Evolutionary conservation across 2,113 vertebrate genomes (phyloP).

Genomic region (Oryzias melastigma): DNA sequence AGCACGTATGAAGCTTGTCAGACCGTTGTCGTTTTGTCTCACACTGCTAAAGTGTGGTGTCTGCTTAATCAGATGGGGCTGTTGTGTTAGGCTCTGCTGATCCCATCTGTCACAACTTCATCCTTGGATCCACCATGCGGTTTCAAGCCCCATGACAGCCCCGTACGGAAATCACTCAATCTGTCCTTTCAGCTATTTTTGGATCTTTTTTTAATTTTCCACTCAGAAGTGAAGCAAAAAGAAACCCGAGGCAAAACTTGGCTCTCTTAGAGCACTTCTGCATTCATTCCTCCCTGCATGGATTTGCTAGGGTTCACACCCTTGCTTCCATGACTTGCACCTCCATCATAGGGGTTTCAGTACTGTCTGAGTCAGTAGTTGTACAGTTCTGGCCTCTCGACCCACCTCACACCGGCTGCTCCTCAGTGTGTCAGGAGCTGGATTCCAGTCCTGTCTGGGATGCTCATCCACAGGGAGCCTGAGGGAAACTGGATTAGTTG

Average conservation of each 20-base stretch:
- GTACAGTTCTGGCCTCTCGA: conserved; percentile 33
- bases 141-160: conserved; percentile 48
- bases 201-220: conserved; percentile 32
- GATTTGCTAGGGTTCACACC: not conserved
- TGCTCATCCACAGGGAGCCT: conserved; percentile 36
- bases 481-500: conserved; percentile 62
- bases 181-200: conserved; percentile 62
- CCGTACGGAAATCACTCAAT: conserved; percentile 64
- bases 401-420: conserved; percentile 10
- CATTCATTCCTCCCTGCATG: not conserved
- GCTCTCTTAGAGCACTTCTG: conserved; percentile 2
- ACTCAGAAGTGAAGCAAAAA: conserved; percentile 2
- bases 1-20: too few relatives aligned
- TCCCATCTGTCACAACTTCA: conserved; percentile 69
- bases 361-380: conserved; percentile 26
- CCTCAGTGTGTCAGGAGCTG: conserved; percentile 24
- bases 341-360: conserved; percentile 33
- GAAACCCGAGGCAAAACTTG: not conserved
- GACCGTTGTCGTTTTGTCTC: conserved; percentile 24
- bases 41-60: conserved; percentile 18
- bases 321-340: conserved; percentile 11
- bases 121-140: conserved; percentile 47
- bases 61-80: conserved; percentile 46
- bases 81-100: conserved; percentile 46
- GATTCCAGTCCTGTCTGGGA: conserved; percentile 37